Base-by-base conservation (phyloP, 2,797 vertebrate genomes). In the Gallirallus australis region DNA sequence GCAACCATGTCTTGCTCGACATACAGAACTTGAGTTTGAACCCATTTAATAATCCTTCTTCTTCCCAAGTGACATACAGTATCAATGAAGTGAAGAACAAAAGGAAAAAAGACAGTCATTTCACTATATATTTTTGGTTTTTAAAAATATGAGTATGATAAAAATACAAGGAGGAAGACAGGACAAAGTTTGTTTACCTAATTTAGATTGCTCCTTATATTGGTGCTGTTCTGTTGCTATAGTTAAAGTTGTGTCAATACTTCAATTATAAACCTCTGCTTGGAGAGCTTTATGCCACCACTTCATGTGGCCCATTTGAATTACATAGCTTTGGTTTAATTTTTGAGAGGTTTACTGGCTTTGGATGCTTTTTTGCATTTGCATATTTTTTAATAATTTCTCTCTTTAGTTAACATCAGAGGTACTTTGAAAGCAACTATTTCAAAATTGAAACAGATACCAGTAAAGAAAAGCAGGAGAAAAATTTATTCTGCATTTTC, bases 231-330 rank as follows among this genome's bases (percentile, higher is more conserved):
- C 94, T 97, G 96, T 97, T 98, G 98, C 97, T 98, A 98, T 98
- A 98, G 97, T 98, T 98, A 98, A 98, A 93, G 97, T 97, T 98
- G 94, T 93, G 94, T 97, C 97, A 97, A 97, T 95, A 96, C 97
- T 98, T 98, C 97, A 93, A 98, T 97, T 98, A 98, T 97, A 98
- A 98, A 98, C 96, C 78, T 77, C 93, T 86, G 63, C 35, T 45
- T 77, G 68, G 50, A 95, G 84, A 56, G 80, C 27, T 83, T 95
- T 82, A 83, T 57, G 80, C 69, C 63, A 91, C 39, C 59, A 23
- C 60, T 92, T 96, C 57, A 93, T 64, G 90, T 0, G 7, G 81
- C 47, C 52, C 45, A 33, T 42, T 89, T 91, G 40, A 68, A 60
- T 52, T 92, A 87, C 33, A 73, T 12, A 24, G 65, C 5, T 7